Evolutionary conservation across 2,888 invertebrate genomes (phyloP), one percentile per base, ranked within the genome.

Genomic region (Heliconius cydno): DNA sequence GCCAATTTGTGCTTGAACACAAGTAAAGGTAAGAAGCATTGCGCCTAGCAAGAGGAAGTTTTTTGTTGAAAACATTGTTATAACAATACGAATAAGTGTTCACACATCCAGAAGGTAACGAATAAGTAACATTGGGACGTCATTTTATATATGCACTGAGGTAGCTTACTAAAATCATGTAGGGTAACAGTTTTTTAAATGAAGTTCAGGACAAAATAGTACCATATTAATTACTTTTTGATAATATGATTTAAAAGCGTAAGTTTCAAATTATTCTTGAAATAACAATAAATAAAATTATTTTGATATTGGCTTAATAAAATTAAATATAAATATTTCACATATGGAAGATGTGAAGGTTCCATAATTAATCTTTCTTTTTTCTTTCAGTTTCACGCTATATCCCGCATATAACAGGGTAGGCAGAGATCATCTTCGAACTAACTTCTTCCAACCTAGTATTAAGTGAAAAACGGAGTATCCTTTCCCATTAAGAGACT

Each of bases 21-120:
- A 75, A 41, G 75, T 46, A 28, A 65, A 41, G 28, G 15, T 65
- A 10, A 63, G 28, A 46, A 75, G 41, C 41, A 75, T 22, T 22
- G 65, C 28, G 22, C 65, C 65, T 46, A 75, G n/a, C 22, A 66
- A 41, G n/a, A 75, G 41, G 15, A 46, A n/a, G 5, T 66, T 12
- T 12, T 75, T 75, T 75, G 75, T 46, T 28, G 63, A 65, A 66
- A 22, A 75, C 75, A 75, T 76, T n/a, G 71, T 65, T 41, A 28
- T 28, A 60, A 73, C 34, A 30, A 72, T 65, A 13, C 46, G 13
- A 25, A 15, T 28, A n/a, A 19, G 25, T 60, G 9, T 60, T 19
- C 12, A 68, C 70, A 25, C 25, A 46, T 70, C 15, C 70, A 46
- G 25, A 25, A 10, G 38, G 34, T 60, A 38, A 60, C 60, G 57